phyloP scores from a whole-genome alignment of 2,113 vertebrate genomes.

The Mastomys natalensis region DNA sequence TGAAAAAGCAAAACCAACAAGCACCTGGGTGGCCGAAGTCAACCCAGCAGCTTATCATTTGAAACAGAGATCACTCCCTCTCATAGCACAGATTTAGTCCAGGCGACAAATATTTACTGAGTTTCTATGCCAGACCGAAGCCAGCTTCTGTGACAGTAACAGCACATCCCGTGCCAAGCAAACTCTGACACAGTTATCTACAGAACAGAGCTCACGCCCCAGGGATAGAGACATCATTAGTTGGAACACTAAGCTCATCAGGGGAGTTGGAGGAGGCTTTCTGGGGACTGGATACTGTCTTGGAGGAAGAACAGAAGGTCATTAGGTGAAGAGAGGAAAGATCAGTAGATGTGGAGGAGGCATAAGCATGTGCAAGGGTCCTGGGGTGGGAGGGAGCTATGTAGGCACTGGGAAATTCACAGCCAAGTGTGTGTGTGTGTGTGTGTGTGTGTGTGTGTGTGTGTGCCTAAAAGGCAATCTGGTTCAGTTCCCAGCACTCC shows the following conservation, averaged over 20 bases:
- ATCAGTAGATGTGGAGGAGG: background rate
- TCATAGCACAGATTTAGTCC: background rate
- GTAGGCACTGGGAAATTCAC: background rate
- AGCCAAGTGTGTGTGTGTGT: background rate
- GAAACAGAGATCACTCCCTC: background rate
- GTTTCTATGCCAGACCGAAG: background rate
- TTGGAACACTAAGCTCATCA: background rate
- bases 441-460: background rate
- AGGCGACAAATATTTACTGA: background rate
- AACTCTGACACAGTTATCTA: background rate
- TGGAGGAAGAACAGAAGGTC: background rate
- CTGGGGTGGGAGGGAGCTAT: background rate
- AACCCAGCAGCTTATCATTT: background rate
- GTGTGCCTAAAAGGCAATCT: background rate
- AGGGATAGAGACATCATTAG: background rate
- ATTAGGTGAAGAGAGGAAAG: background rate
- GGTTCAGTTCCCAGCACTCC: background rate
- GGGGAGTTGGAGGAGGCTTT: background rate
- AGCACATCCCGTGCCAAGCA: background rate
- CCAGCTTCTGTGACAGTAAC: background rate
- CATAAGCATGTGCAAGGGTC: background rate
- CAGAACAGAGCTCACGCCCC: background rate
- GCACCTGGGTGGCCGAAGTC: background rate
- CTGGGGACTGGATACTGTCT: background rate
- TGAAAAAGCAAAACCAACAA: background rate